phyloP scores from a whole-genome alignment of 2,113 vertebrate species.

The Tragelaphus strepsiceros region DNA sequence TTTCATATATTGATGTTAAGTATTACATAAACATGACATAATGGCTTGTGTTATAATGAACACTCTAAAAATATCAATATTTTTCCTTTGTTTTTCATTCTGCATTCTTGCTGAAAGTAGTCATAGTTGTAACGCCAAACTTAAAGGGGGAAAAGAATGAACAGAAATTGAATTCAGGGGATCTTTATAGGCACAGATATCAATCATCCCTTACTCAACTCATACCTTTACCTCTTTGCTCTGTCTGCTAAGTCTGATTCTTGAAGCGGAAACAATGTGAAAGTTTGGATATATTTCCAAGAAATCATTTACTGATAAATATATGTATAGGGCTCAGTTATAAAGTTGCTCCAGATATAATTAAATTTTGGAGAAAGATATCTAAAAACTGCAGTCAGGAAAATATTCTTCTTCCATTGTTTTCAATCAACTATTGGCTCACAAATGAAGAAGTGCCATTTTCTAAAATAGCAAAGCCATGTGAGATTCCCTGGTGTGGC shows the following conservation, averaged over 20 bases:
- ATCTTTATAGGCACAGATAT: neutral
- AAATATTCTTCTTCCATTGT: conserved; percentile 3
- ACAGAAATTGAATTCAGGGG: neutral
- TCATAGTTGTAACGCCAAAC: neutral
- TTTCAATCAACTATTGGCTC: neutral
- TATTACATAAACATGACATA: conserved; percentile 21
- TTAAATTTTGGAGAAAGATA: conserved; percentile 18
- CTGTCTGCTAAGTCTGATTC: neutral
- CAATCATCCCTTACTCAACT: neutral
- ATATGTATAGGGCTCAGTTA: neutral
- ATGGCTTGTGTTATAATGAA: neutral
- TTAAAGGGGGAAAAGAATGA: conserved; percentile 1
- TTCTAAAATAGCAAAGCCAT: neutral
- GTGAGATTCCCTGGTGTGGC: neutral
- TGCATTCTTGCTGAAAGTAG: neutral
- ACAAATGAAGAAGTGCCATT: neutral
- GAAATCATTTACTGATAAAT: conserved; percentile 16
- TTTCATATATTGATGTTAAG: conserved; percentile 3
- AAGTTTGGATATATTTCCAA: neutral
- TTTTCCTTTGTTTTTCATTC: conserved; percentile 10
- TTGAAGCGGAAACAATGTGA: neutral
- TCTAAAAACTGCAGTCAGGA: neutral
- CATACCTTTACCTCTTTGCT: neutral
- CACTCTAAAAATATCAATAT: neutral
- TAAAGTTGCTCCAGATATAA: neutral